Evolutionary conservation across 2,113 vertebrate genomes (phyloP), one percentile per base, ranked within the genome.

Genomic region (Catharus bicknelli): DNA sequence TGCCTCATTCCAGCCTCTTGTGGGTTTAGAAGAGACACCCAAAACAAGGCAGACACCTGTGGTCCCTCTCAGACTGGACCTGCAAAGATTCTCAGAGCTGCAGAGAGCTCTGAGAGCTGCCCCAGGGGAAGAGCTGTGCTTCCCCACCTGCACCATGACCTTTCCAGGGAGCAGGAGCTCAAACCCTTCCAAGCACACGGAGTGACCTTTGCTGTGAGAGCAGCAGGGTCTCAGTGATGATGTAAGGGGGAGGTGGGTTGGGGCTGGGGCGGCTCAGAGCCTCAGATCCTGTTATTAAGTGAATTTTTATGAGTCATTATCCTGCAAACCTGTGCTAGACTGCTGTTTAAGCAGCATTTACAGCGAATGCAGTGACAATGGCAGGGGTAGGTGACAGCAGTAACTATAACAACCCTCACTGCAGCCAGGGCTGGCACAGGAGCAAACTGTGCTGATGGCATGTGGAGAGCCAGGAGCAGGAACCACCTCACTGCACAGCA

Each of bases 401-500:
- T 97, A 95, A 95, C 96, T 97, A 88, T 97, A 97, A 97, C 95
- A 97, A 96, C 88, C 79, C 8, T 20, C 51, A 16, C 63, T 47
- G 68, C 58, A 93, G 76, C 78, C 42, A 3, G 81, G 75, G 89
- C 95, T 90, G 1, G 68, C 87, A 72, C 48, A 69, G 55, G 34
- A 91, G 78, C 70, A 87, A 83, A 66, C 69, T 22, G 69, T 76
- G 79, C 58, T 87, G 90, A 91, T 92, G 88, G 36, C 83, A 58
- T 23, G 68, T 16, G 63, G 19, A 90, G 82, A 93, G 85, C 87
- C 58, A 18, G 32, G 40, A 95, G 43, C 72, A 17, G 20, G 42
- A 92, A 40, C 55, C 78, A 59, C 68, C 68, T 68, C 36, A 47
- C 61, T 57, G 29, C 27, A 68, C 27, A 89, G 80, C 69, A 21